A percentile compares a stretch with the other conserved stretches of the same genome.
phyloP scores from a whole-genome alignment of 2,888 invertebrate genomes.

The Lumbricus terrestris region DNA sequence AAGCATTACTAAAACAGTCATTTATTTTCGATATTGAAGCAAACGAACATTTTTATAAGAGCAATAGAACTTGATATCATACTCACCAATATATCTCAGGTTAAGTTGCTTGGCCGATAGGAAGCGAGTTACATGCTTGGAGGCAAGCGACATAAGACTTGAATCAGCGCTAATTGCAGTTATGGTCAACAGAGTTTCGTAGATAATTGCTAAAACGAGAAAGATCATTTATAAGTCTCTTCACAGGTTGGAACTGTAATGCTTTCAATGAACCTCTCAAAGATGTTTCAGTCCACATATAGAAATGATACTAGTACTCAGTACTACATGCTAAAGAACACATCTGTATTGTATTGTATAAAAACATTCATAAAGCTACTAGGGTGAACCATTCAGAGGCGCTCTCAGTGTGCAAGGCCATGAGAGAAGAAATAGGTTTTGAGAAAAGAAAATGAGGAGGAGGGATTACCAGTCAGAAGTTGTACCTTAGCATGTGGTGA shows the following conservation, averaged over 20 bases:
- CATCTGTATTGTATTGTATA: too few species aligned
- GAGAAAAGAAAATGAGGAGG: too few species aligned
- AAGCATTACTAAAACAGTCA: neutral
- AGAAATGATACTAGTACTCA: neutral
- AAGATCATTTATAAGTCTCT: neutral
- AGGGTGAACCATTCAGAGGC: too few species aligned
- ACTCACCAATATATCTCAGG: constrained; percentile 49
- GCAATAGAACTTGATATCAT: neutral
- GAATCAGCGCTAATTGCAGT: constrained; percentile 42
- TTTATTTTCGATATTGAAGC: neutral
- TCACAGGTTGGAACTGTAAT: neutral
- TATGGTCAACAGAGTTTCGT: constrained; percentile 52
- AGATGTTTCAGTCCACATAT: neutral
- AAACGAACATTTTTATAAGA: neutral
- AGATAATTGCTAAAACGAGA: constrained; percentile 43
- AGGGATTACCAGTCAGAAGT: too few species aligned
- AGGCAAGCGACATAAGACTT: constrained; percentile 45
- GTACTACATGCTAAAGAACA: neutral
- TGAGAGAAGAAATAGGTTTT: too few species aligned
- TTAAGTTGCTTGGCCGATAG: constrained; percentile 45
- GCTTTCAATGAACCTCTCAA: neutral
- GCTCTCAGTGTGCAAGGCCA: too few species aligned
- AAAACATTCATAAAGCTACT: too few species aligned
- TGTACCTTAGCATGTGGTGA: too few species aligned
- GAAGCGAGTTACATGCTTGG: constrained; percentile 47